phyloP scores from a whole-genome alignment of 2,113 vertebrate genomes.

The Platichthys flesus region DNA sequence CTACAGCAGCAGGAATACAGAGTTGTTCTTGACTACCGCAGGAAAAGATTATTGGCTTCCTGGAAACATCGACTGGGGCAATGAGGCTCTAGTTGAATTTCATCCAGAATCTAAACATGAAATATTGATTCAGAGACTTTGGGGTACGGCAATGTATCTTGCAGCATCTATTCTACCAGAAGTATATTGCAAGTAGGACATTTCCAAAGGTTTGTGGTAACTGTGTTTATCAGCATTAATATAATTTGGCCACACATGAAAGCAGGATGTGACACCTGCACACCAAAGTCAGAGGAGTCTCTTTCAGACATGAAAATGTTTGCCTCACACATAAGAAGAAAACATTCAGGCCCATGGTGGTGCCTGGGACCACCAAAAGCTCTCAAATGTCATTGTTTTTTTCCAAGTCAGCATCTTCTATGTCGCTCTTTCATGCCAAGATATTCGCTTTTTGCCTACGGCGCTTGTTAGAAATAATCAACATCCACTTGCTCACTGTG shows the following conservation, averaged over 20 bases:
- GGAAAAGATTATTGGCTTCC: too few relatives aligned
- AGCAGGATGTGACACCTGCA: background rate
- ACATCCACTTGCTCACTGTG: too few relatives aligned
- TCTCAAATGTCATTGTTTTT: too few relatives aligned
- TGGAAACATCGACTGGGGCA: too few relatives aligned
- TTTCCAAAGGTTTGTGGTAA: background rate
- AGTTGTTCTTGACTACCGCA: background rate
- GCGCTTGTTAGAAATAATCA: too few relatives aligned
- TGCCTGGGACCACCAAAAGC: too few relatives aligned
- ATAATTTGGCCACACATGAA: background rate
- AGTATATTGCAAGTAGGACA: background rate
- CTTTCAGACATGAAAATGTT: too few relatives aligned
- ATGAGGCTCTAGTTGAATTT: background rate
- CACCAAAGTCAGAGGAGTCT: background rate
- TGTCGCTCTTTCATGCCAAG: too few relatives aligned
- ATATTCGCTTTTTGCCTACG: too few relatives aligned
- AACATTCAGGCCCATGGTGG: too few relatives aligned
- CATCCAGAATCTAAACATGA: slow-evolving; percentile 1
- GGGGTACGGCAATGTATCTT: background rate
- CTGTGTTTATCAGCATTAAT: slow-evolving; percentile 3
- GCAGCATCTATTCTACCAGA: background rate
- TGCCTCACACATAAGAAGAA: too few relatives aligned
- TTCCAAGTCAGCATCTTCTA: too few relatives aligned
- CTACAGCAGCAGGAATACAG: background rate
- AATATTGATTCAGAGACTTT: background rate